A percentile compares a stretch with the other conserved stretches of the same genome.
These are phyloP conservation scores for Hyles euphorbiae DNA, from an alignment of 1,140 invertebrate genomes.

Conservation along the genomic window DNA sequence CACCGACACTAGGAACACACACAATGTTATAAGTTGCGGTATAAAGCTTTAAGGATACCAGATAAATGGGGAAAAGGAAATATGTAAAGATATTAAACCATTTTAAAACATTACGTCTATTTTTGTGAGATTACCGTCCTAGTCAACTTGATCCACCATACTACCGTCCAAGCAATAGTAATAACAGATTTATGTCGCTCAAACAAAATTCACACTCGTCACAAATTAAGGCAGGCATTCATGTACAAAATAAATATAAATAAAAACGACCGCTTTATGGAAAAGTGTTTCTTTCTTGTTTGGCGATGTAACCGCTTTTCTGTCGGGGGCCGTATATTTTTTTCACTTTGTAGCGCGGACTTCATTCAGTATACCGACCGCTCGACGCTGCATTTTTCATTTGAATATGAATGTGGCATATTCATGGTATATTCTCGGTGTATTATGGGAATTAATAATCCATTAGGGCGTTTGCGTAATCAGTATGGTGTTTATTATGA, in stretches of 20 bases:
- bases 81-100: too few species aligned
- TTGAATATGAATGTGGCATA: slow-evolving; percentile 44
- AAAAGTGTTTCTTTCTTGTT: slow-evolving; percentile 46
- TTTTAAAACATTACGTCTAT: too few species aligned
- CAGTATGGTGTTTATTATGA: too few species aligned
- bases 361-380: slow-evolving; percentile 45
- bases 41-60: too few species aligned
- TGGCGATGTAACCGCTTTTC: slow-evolving; percentile 47
- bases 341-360: slow-evolving; percentile 35
- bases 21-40: too few species aligned
- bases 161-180: too few species aligned
- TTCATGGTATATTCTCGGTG: slow-evolving; percentile 14
- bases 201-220: background rate
- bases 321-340: slow-evolving; percentile 37
- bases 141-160: too few species aligned
- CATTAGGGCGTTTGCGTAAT: slow-evolving; percentile 1
- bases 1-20: too few species aligned
- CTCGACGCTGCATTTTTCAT: slow-evolving; percentile 59
- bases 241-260: slow-evolving; percentile 28
- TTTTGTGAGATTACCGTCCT: too few species aligned
- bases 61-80: too few species aligned
- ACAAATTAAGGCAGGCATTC: background rate
- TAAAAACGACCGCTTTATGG: slow-evolving; percentile 42
- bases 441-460: background rate
- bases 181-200: too few species aligned